phyloP scores from a whole-genome alignment of 1,140 invertebrate genomes.

The Tetramorium simillimum region DNA sequence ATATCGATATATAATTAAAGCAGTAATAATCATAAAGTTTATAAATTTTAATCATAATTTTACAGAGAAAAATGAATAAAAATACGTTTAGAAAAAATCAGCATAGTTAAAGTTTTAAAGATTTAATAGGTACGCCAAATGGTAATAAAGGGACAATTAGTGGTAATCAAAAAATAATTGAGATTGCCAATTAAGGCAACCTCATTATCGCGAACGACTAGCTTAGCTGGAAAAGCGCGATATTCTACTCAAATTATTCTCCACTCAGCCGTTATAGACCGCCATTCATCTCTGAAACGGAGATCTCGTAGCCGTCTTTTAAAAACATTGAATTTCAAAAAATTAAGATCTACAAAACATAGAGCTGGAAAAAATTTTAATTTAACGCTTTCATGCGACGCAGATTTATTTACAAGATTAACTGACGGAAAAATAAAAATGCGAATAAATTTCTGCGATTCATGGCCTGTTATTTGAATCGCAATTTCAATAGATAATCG shows the following conservation, averaged over 20 bases:
- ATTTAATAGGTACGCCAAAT: conserved; percentile 6
- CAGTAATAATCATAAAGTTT: background rate
- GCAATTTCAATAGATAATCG: conserved; percentile 16
- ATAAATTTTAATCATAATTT: conserved; percentile 9
- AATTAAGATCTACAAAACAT: background rate
- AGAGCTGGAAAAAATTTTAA: background rate
- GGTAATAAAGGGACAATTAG: background rate
- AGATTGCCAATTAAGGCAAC: conserved; percentile 23
- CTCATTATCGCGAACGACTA: background rate
- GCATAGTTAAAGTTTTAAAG: background rate
- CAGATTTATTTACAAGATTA: background rate
- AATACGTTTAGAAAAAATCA: background rate
- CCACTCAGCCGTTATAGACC: background rate
- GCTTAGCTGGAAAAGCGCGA: background rate
- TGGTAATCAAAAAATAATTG: background rate
- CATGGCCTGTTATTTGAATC: background rate
- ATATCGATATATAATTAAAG: background rate
- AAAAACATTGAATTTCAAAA: background rate
- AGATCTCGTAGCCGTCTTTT: background rate
- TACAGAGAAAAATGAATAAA: background rate
- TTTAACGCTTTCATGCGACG: background rate
- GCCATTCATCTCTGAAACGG: background rate
- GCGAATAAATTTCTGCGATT: background rate
- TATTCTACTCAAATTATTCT: conserved; percentile 13
- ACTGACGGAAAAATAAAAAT: background rate